Conservation (phyloP, 92 coral and sea anemone species). For the Parazoanthus darwini region DNA sequence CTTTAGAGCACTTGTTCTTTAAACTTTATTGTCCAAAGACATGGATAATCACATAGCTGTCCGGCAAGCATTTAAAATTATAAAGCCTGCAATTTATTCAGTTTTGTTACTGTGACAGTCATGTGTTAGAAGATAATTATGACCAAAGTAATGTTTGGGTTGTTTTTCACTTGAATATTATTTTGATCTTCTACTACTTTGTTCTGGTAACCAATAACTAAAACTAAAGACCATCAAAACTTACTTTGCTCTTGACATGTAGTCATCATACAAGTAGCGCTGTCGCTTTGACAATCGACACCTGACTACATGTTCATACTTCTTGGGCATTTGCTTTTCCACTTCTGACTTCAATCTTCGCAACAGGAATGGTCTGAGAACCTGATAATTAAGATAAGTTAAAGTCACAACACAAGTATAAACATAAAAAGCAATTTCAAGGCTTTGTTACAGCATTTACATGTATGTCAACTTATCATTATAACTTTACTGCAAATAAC, state of each 20-base stretch:
- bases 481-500: too few species aligned
- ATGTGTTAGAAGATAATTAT: background rate
- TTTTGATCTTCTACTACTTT: background rate
- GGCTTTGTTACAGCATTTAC: too few species aligned
- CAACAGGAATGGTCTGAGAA: slow-evolving; percentile 89
- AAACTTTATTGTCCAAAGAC: background rate
- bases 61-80: background rate
- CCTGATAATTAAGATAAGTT: slow-evolving; percentile 46
- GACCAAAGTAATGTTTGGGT: too few species aligned
- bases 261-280: slow-evolving; percentile 96
- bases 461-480: too few species aligned
- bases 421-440: too few species aligned
- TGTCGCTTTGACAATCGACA: slow-evolving; percentile 94
- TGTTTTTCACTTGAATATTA: background rate
- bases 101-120: too few species aligned
- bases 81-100: background rate
- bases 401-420: background rate
- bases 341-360: slow-evolving; percentile 92
- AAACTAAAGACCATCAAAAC: background rate
- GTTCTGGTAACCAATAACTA: background rate
- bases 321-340: slow-evolving; percentile 98
- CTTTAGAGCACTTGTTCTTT: too few species aligned
- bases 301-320: slow-evolving; percentile 89
- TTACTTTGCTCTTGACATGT: slow-evolving; percentile 95
- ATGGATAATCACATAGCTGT: background rate